Percentiles rank a stretch among this genome's conserved stretches.
Conservation (phyloP, 2,888 invertebrate species). For the Drosophila neutralis region DNA sequence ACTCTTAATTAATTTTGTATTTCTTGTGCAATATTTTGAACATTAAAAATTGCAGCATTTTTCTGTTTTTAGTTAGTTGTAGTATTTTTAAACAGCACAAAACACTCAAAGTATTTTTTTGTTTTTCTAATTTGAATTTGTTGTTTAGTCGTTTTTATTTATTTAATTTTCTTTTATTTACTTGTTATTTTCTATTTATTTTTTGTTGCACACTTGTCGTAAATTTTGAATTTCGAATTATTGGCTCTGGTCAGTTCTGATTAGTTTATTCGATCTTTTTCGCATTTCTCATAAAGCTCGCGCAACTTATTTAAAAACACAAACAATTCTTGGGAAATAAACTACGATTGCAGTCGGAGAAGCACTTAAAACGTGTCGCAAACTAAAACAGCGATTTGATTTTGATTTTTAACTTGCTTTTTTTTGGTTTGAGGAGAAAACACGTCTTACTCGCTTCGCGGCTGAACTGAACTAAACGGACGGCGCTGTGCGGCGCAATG, state of each 20-base stretch:
- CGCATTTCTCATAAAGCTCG: constrained; percentile 69
- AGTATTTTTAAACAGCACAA: constrained; percentile 22
- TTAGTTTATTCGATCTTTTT: constrained; percentile 56
- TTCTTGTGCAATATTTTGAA: constrained; percentile 75
- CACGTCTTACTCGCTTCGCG: constrained; percentile 85
- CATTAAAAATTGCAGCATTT: constrained; percentile 73
- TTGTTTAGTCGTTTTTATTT: constrained; percentile 14
- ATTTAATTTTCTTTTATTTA: constrained; percentile 7
- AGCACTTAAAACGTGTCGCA: constrained; percentile 82
- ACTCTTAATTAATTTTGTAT: constrained; percentile 74
- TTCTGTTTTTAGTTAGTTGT: constrained; percentile 3
- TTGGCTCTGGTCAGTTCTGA: constrained; percentile 12
- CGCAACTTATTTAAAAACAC: constrained; percentile 75
- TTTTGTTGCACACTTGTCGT: not conserved
- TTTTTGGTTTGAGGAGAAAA: constrained; percentile 69
- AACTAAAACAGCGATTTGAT: constrained; percentile 65
- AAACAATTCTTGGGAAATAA: constrained; percentile 57
- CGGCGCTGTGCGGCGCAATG: constrained; percentile 60
- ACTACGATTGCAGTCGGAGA: constrained; percentile 52
- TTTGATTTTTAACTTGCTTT: constrained; percentile 29
- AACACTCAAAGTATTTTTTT: constrained; percentile 51
- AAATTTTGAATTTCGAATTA: not conserved
- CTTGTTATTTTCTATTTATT: constrained; percentile 5
- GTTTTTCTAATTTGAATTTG: constrained; percentile 15
- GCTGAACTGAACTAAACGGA: constrained; percentile 83